Base-by-base conservation (phyloP, 2,113 vertebrate genomes). In the Turdus rufiventris region DNA sequence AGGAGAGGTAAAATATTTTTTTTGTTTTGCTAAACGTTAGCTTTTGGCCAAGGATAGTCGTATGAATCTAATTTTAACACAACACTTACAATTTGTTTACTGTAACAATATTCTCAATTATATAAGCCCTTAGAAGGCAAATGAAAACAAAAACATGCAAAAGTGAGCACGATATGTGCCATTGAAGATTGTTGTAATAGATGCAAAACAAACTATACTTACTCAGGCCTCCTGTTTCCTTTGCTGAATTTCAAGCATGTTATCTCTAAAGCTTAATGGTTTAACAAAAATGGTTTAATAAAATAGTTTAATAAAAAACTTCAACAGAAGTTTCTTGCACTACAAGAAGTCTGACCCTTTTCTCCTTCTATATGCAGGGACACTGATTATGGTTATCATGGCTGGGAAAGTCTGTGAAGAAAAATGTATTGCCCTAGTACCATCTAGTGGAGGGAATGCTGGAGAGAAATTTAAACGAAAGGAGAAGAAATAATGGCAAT, bases 401-500 rank as follows among this genome's bases (percentile, higher is more conserved):
- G 1, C 56, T 51, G 38, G 43, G 56, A 70, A 85, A 83, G 12
- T 18, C 60, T 43, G 18, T 66, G 79, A 95, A 86, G 51, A 77
- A 58, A 66, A 95, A 75, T 74, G 51, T 1, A 33, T 91, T 66
- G 47, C 56, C 88, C 13, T 82, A 95, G 82, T 95, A 90, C 94
- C 96, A 97, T 93, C 96, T 97, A 96, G 95, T 91, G 96, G 95
- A 96, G 71, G 48, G 72, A 94, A 91, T 61, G 51, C 19, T 61
- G 45, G 72, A 53, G 60, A 83, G 31, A 56, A 5, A n/a, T 63
- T 20, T 33, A 53, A 66, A 50, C 2, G 16, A 60, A 71, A 74
- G 13, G 14, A 74, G 42, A 72, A 51, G 17, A 71, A 71, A 60
- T 33, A 60, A 76, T 36, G 33, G 5, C 36, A 51, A 33, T 74